A percentile compares a stretch with the other conserved stretches of the same genome.
These are phyloP conservation scores for Meloe dianella DNA, from an alignment of 2,888 invertebrate genomes.

Conservation along the genomic window DNA sequence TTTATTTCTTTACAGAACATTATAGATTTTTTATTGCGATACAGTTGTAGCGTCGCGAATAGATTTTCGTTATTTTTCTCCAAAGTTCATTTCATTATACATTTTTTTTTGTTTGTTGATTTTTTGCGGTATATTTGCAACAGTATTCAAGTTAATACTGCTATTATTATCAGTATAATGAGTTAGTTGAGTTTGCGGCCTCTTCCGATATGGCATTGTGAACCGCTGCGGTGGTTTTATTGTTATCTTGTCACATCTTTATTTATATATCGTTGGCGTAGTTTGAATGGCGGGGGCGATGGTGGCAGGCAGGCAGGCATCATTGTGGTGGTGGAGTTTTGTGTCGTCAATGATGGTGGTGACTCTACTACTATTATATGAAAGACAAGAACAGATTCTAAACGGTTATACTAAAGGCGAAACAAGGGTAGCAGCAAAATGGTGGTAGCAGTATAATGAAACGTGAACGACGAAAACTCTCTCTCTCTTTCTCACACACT, in stretches of 20 bases:
- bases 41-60: background rate
- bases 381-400: slow-evolving; percentile 14
- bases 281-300: slow-evolving; percentile 48
- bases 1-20: background rate
- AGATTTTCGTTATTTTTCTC: background rate
- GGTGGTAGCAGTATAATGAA: slow-evolving; percentile 10
- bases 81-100: background rate
- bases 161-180: slow-evolving; percentile 32
- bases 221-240: slow-evolving; percentile 38
- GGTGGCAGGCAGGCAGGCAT: no score
- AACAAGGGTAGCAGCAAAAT: background rate
- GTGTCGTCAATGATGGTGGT: slow-evolving; percentile 37
- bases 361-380: background rate
- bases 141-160: slow-evolving; percentile 27
- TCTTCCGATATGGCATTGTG: slow-evolving; percentile 34
- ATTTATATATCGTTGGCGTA: slow-evolving; percentile 42
- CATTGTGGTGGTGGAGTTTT: slow-evolving; percentile 59
- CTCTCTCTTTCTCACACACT: background rate
- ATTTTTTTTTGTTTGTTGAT: background rate
- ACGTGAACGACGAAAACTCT: slow-evolving; percentile 23
- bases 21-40: no score
- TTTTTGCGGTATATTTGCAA: slow-evolving; percentile 5
- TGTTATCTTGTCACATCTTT: slow-evolving; percentile 47
- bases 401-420: background rate
- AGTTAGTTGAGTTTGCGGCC: slow-evolving; percentile 33